A percentile compares a stretch with the other conserved stretches of the same genome.
These are phyloP conservation scores for Channa striata DNA, from an alignment of 2,797 vertebrate species.

Conservation along the genomic window DNA sequence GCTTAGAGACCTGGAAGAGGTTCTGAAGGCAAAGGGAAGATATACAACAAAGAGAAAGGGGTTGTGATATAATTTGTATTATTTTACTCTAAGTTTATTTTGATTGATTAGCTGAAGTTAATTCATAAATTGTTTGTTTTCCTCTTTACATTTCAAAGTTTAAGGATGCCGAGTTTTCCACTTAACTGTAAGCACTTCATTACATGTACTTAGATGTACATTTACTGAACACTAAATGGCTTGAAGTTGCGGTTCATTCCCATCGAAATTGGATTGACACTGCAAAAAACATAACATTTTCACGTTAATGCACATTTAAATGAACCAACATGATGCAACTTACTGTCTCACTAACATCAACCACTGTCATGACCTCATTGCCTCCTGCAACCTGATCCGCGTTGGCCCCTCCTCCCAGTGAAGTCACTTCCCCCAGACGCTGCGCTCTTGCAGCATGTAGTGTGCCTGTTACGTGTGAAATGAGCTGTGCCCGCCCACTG, in stretches of 20 bases:
- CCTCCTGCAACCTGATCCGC: constrained; percentile 69
- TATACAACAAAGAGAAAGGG: too few species aligned
- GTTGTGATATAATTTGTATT: too few species aligned
- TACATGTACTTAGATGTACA: neutral
- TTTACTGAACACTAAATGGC: neutral
- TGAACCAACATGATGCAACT: constrained; percentile 61
- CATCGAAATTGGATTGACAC: neutral
- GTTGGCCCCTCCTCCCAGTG: constrained; percentile 52
- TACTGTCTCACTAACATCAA: constrained; percentile 57
- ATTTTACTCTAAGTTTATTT: too few species aligned
- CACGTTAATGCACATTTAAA: neutral
- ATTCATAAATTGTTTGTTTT: too few species aligned
- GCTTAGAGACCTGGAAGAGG: too few species aligned
- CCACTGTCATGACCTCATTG: constrained; percentile 57
- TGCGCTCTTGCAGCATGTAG: constrained; percentile 24
- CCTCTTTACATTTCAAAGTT: too few species aligned
- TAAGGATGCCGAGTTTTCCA: too few species aligned
- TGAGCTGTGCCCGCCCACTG: constrained; percentile 15
- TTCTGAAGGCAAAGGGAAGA: too few species aligned
- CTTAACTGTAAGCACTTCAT: neutral
- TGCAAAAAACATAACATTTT: neutral
- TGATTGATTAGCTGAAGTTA: too few species aligned
- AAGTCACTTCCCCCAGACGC: constrained; percentile 52
- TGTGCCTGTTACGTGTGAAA: constrained; percentile 60
- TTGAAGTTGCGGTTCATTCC: neutral